phyloP scores from a whole-genome alignment of 1,140 invertebrate genomes.

The Hormaphis cornu region DNA sequence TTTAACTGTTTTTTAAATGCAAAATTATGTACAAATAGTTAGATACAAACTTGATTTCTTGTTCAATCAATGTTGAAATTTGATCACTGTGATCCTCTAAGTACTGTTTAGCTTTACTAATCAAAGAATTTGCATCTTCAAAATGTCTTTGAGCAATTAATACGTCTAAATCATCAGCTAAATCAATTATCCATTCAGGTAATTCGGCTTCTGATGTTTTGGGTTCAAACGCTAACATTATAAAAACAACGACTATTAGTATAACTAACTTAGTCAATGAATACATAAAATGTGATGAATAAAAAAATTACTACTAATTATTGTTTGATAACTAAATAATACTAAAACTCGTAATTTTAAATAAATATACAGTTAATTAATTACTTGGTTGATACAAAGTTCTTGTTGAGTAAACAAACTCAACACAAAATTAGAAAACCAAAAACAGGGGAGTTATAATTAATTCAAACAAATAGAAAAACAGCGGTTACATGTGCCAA shows the following conservation, averaged over 20 bases:
- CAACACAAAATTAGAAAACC: no score
- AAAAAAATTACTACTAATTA: slow-evolving; percentile 38
- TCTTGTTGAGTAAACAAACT: no score
- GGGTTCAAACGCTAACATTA: slow-evolving; percentile 44
- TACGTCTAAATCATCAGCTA: slow-evolving; percentile 91
- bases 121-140: slow-evolving; percentile 81
- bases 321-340: slow-evolving; percentile 45
- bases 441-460: no score
- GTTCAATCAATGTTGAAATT: slow-evolving; percentile 31
- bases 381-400: no score
- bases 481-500: no score
- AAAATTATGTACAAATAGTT: no score
- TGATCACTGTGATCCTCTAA: slow-evolving; percentile 27
- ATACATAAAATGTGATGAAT: background rate
- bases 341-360: no score
- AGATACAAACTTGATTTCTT: slow-evolving; percentile 30
- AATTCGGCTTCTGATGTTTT: slow-evolving; percentile 42
- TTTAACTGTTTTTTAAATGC: no score
- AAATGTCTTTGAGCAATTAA: slow-evolving; percentile 95
- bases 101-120: slow-evolving; percentile 62
- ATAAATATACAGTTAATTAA: no score
- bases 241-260: slow-evolving; percentile 24
- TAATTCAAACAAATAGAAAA: no score
- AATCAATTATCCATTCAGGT: slow-evolving; percentile 84
- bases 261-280: background rate